phyloP scores from a whole-genome alignment of 2,888 invertebrate genomes.

The Polylopha cassiicola region DNA sequence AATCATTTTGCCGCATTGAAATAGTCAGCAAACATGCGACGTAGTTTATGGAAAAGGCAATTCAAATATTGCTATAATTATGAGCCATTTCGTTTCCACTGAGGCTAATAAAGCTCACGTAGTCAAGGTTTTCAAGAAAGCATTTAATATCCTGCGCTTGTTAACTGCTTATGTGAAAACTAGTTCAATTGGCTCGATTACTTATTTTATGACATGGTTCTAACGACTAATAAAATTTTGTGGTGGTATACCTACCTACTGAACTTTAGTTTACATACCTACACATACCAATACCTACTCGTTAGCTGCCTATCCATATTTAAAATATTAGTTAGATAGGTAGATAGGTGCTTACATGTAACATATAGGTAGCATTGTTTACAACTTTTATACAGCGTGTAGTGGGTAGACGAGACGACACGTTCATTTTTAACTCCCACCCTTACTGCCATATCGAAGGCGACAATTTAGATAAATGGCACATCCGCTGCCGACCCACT shows the following conservation, averaged over 20 bases:
- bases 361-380: constrained; percentile 25
- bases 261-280: no score
- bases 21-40: constrained; percentile 63
- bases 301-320: no score
- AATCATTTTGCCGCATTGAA: constrained; percentile 55
- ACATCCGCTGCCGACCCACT: constrained; percentile 56
- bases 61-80: constrained; percentile 69
- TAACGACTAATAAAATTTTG: no score
- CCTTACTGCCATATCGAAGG: constrained; percentile 45
- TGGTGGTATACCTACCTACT: no score
- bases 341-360: no score
- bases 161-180: constrained; percentile 23
- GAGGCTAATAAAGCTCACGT: constrained; percentile 58
- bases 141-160: constrained; percentile 38
- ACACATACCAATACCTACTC: no score
- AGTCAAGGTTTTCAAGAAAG: constrained; percentile 45
- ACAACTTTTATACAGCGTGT: constrained; percentile 42
- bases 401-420: constrained; percentile 48
- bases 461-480: constrained; percentile 73
- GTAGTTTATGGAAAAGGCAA: constrained; percentile 58
- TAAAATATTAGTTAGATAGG: no score
- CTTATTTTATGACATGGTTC: constrained; percentile 3
- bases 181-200: not conserved
- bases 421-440: constrained; percentile 63
- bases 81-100: constrained; percentile 60